Evolutionary conservation across 2,888 invertebrate species (phyloP).

Genomic region (Drosophila peninsularis): DNA sequence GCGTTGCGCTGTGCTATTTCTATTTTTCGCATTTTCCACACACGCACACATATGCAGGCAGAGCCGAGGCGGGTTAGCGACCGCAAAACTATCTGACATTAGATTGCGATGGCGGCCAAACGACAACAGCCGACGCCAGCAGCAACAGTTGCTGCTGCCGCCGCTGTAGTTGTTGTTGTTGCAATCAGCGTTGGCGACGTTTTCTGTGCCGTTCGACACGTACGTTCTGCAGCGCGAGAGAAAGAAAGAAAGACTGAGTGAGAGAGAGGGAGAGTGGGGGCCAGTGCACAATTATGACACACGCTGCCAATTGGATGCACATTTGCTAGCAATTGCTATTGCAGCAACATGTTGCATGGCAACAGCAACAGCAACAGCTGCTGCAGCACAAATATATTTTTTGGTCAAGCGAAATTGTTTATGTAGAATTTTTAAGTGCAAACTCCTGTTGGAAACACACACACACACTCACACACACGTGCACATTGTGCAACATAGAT

Average conservation of each 20-base stretch:
- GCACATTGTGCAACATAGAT: slow-evolving; percentile 53
- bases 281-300: slow-evolving; percentile 47
- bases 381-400: slow-evolving; percentile 28
- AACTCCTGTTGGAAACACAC: slow-evolving; percentile 61
- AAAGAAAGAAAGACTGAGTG: not conserved
- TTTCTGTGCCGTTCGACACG: slow-evolving; percentile 66
- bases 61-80: slow-evolving; percentile 82
- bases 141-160: slow-evolving; percentile 25
- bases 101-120: slow-evolving; percentile 85
- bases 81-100: slow-evolving; percentile 85
- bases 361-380: slow-evolving; percentile 11
- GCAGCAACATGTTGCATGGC: slow-evolving; percentile 63
- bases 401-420: slow-evolving; percentile 32
- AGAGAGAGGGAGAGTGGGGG: not conserved
- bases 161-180: slow-evolving; percentile 28
- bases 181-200: slow-evolving; percentile 34
- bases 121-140: slow-evolving; percentile 83
- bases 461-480: slow-evolving; percentile 30
- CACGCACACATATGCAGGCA: slow-evolving; percentile 28
- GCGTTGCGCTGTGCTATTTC: slow-evolving; percentile 59
- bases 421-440: slow-evolving; percentile 71
- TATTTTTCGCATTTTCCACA: slow-evolving; percentile 56
- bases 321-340: slow-evolving; percentile 22
- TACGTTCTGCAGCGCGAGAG: slow-evolving; percentile 26
- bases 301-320: slow-evolving; percentile 38